These are phyloP conservation scores for Peromyscus leucopus DNA, from an alignment of 2,113 vertebrate genomes.

Conservation along the genomic window DNA sequence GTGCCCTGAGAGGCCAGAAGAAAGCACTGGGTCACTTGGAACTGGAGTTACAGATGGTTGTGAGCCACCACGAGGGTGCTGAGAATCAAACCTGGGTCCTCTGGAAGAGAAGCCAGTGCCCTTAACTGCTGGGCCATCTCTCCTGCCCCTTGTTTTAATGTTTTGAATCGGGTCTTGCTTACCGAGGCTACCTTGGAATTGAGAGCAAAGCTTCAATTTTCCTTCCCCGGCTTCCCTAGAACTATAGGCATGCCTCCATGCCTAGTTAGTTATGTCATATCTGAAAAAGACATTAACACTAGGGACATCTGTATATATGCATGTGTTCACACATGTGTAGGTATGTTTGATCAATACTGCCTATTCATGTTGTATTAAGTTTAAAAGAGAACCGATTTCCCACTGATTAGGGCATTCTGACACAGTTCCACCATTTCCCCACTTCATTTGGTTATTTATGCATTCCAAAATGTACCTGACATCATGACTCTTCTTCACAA, in stretches of 20 bases:
- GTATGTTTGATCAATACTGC: neutral
- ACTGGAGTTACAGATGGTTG: too few relatives aligned
- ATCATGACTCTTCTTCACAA: neutral
- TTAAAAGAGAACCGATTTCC: neutral
- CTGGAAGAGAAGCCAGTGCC: too few relatives aligned
- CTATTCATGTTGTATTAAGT: neutral
- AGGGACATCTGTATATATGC: too few relatives aligned
- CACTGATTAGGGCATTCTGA: neutral
- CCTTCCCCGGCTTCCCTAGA: too few relatives aligned
- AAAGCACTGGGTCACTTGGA: too few relatives aligned
- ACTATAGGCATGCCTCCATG: neutral
- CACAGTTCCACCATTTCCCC: too few relatives aligned
- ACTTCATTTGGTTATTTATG: neutral
- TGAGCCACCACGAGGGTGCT: too few relatives aligned
- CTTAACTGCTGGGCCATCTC: too few relatives aligned
- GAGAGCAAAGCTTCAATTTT: neutral
- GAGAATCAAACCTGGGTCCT: too few relatives aligned
- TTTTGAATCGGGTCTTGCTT: neutral
- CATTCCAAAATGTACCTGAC: neutral
- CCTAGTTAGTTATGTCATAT: neutral
- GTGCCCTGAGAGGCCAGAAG: too few relatives aligned
- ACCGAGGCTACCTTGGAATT: too few relatives aligned
- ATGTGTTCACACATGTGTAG: too few relatives aligned
- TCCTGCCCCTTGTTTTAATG: neutral
- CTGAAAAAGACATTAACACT: neutral